Evolutionary conservation across 2,113 vertebrate genomes (phyloP).

Genomic region (Lagopus leucura): DNA sequence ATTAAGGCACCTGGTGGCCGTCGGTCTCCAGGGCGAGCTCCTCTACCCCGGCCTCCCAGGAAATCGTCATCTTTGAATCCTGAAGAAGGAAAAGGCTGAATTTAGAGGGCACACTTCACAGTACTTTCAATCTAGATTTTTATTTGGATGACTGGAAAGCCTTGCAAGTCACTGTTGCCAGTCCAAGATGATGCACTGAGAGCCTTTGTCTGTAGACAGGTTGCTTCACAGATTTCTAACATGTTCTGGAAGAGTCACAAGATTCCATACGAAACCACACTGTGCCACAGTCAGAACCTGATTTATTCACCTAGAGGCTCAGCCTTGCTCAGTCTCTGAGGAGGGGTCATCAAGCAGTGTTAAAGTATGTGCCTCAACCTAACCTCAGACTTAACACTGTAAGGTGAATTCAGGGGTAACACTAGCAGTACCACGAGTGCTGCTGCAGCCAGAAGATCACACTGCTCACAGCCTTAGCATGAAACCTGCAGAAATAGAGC

Average conservation of each 20-base stretch:
- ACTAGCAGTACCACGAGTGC: neutral
- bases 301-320: conserved; percentile 3
- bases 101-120: neutral
- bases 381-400: neutral
- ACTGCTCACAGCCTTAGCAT: neutral
- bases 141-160: conserved; percentile 6
- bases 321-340: neutral
- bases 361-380: neutral
- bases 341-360: neutral
- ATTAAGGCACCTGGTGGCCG: conserved; percentile 80
- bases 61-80: conserved; percentile 94
- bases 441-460: neutral
- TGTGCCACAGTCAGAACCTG: neutral
- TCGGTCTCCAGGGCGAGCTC: conserved; percentile 88
- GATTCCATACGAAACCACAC: neutral
- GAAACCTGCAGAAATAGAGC: neutral
- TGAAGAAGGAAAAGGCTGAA: conserved; percentile 63
- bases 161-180: conserved; percentile 1
- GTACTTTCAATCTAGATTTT: neutral
- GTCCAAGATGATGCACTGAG: conserved; percentile 27
- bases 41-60: conserved; percentile 88
- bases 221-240: neutral
- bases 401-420: neutral
- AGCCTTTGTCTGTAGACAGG: conserved; percentile 7
- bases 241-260: neutral